A percentile compares a stretch with the other conserved stretches of the same genome.
Evolutionary conservation across 2,113 vertebrate genomes (phyloP).

Genomic region (Propithecus coquereli): DNA sequence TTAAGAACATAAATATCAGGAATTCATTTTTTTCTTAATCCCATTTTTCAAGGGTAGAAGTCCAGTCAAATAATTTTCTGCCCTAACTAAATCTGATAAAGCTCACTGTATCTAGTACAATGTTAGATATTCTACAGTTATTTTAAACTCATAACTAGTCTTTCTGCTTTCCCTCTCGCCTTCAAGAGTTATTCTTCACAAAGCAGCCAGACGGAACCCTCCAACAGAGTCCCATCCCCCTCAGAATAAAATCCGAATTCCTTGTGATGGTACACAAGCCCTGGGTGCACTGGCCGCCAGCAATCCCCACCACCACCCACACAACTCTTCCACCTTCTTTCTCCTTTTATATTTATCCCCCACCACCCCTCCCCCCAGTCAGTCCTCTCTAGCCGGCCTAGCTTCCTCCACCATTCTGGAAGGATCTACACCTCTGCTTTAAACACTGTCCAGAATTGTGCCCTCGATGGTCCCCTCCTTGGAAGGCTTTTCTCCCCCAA

Average conservation of each 20-base stretch:
- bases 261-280: background rate
- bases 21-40: conserved; percentile 22
- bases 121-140: background rate
- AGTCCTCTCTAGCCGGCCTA: background rate
- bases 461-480: background rate
- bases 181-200: conserved; percentile 2
- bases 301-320: background rate
- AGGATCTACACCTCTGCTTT: background rate
- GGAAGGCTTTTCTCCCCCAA: background rate
- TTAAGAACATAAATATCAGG: background rate
- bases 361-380: background rate
- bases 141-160: background rate
- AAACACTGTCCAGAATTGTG: background rate
- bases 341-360: background rate
- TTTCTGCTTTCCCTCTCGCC: background rate
- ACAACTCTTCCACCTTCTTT: background rate
- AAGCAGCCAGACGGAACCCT: background rate
- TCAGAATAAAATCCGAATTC: background rate
- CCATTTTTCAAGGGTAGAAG: background rate
- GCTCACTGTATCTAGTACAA: background rate
- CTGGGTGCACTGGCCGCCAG: background rate
- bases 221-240: background rate
- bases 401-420: background rate
- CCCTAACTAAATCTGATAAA: background rate
- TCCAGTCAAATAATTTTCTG: background rate